These are phyloP conservation scores for Percopsis omiscomaycus DNA, from an alignment of 2,797 vertebrate genomes.

Conservation along the genomic window DNA sequence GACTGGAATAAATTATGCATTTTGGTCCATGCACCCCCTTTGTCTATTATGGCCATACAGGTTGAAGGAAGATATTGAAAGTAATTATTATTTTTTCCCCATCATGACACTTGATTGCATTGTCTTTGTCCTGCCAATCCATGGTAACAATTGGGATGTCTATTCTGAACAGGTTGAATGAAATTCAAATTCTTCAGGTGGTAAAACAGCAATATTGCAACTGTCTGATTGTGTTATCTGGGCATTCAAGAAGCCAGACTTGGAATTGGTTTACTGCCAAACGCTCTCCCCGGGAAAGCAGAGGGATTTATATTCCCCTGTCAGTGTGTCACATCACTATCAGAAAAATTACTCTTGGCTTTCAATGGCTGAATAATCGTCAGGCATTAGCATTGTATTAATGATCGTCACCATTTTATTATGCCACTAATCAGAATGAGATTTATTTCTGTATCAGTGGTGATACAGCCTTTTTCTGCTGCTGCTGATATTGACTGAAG, in stretches of 20 bases:
- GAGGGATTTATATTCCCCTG: slow-evolving; percentile 82
- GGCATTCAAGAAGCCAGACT: slow-evolving; percentile 75
- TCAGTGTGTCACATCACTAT: slow-evolving; percentile 78
- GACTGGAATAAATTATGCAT: slow-evolving; percentile 59
- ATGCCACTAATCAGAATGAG: slow-evolving; percentile 68
- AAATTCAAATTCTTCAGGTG: slow-evolving; percentile 79
- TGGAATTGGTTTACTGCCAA: slow-evolving; percentile 80
- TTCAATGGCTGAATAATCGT: slow-evolving; percentile 76
- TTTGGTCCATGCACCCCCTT: slow-evolving; percentile 37
- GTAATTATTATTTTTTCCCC: slow-evolving; percentile 62
- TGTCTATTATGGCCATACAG: slow-evolving; percentile 63
- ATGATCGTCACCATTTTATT: slow-evolving; percentile 69
- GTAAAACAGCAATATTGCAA: slow-evolving; percentile 77
- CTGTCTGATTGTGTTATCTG: slow-evolving; percentile 79
- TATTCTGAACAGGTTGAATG: slow-evolving; percentile 70
- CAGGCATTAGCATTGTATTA: slow-evolving; percentile 76
- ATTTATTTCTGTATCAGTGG: slow-evolving; percentile 62
- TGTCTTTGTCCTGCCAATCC: slow-evolving; percentile 71
- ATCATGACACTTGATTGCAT: slow-evolving; percentile 63
- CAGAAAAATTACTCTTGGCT: slow-evolving; percentile 78
- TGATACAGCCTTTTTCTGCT: slow-evolving; percentile 27
- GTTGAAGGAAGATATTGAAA: slow-evolving; percentile 40
- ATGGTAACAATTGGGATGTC: slow-evolving; percentile 68
- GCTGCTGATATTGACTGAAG: slow-evolving; percentile 21
- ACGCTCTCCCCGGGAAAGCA: slow-evolving; percentile 72